Evolutionary conservation across 2,797 vertebrate species (phyloP).

Genomic region (Myripristis jacobus): DNA sequence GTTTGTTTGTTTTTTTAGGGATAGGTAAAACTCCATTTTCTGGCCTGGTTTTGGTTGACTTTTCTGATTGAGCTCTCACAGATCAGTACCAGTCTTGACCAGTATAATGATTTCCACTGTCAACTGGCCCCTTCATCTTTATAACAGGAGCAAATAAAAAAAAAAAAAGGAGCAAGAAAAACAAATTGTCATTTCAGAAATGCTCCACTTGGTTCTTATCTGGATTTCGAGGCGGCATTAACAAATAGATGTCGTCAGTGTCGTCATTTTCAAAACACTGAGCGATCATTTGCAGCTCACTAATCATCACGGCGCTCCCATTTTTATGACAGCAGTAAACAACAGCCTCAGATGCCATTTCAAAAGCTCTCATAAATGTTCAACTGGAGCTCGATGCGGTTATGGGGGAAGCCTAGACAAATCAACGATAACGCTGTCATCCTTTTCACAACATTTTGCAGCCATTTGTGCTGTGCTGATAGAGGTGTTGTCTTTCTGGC

Average conservation of each 20-base stretch:
- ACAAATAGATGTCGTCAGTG: background rate
- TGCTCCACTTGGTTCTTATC: background rate
- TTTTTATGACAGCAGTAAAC: background rate
- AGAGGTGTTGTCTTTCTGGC: background rate
- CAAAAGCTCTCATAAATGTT: background rate
- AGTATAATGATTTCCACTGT: background rate
- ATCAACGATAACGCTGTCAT: background rate
- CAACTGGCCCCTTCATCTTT: background rate
- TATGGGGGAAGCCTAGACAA: background rate
- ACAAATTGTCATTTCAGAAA: background rate
- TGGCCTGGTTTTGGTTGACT: conserved; percentile 29
- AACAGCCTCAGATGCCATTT: background rate
- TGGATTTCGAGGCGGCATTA: background rate
- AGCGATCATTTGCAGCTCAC: background rate
- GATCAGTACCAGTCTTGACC: conserved; percentile 5
- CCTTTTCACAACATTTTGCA: background rate
- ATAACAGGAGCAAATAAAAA: background rate
- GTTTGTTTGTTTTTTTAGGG: conserved; percentile 12
- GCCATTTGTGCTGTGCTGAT: background rate
- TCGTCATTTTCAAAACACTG: background rate
- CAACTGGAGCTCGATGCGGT: background rate
- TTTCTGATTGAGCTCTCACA: conserved; percentile 23
- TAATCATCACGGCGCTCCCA: background rate
- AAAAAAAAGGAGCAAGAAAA: no score
- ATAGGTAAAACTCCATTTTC: background rate